Evolutionary conservation across 1,140 invertebrate species (phyloP).

Genomic region (Chionoecetes opilio): DNA sequence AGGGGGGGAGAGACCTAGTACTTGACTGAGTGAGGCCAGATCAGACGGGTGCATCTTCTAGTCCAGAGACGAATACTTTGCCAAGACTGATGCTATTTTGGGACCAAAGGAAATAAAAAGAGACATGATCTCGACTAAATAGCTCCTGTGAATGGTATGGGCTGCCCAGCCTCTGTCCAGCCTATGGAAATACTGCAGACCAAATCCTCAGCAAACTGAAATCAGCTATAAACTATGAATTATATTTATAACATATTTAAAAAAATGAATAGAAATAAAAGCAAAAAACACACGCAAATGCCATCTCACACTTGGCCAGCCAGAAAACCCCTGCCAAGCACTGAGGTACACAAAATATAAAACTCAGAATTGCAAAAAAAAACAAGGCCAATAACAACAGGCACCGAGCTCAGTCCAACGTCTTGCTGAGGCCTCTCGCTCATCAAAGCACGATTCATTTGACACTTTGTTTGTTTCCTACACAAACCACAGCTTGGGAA

Average conservation of each 20-base stretch:
- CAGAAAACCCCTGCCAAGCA: slow-evolving; percentile 48
- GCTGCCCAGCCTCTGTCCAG: slow-evolving; percentile 76
- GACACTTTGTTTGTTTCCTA: neutral
- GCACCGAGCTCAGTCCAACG: slow-evolving; percentile 57
- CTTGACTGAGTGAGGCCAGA: slow-evolving; percentile 77
- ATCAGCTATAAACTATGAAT: slow-evolving; percentile 51
- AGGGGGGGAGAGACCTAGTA: slow-evolving; percentile 71
- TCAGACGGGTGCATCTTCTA: slow-evolving; percentile 79
- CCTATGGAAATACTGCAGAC: slow-evolving; percentile 76
- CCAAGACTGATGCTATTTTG: slow-evolving; percentile 72
- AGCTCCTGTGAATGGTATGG: slow-evolving; percentile 79
- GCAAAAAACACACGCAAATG: slow-evolving; percentile 60
- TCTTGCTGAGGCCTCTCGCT: slow-evolving; percentile 52
- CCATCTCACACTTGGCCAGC: slow-evolving; percentile 35
- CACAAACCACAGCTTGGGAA: neutral
- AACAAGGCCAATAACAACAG: slow-evolving; percentile 62
- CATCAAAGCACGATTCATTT: slow-evolving; percentile 57
- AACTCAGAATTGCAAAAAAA: slow-evolving; percentile 50
- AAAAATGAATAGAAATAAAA: slow-evolving; percentile 38
- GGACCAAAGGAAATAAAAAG: slow-evolving; percentile 57
- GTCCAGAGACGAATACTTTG: slow-evolving; percentile 62
- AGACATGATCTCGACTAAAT: slow-evolving; percentile 73
- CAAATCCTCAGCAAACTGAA: slow-evolving; percentile 79
- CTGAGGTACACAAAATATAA: slow-evolving; percentile 17
- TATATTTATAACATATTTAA: slow-evolving; percentile 19